phyloP scores from a whole-genome alignment of 2,797 vertebrate species.

The Protosalanx chinensis region DNA sequence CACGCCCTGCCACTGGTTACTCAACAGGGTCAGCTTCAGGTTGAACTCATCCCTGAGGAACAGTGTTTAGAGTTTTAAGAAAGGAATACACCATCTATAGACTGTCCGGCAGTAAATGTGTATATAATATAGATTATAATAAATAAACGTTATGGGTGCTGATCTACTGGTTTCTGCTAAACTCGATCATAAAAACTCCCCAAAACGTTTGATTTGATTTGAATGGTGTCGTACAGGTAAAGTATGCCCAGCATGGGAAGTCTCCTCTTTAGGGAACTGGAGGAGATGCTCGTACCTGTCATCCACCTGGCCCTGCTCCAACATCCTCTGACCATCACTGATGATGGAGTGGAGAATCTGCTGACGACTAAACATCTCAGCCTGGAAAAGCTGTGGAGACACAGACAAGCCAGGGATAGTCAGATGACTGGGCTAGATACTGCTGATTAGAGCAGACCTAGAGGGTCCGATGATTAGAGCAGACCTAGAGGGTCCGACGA shows the following conservation, averaged over 20 bases:
- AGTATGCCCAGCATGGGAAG: background rate
- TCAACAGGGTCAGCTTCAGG: conserved; percentile 87
- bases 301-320: conserved; percentile 96
- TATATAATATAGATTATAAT: no score
- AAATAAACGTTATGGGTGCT: background rate
- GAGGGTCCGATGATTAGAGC: no score
- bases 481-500: no score
- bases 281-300: conserved; percentile 81
- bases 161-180: background rate
- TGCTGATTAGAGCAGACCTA: no score
- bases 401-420: background rate
- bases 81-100: background rate
- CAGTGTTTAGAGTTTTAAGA: background rate
- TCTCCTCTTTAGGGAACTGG: background rate
- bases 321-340: conserved; percentile 87
- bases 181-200: no score
- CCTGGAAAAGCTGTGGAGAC: conserved; percentile 86
- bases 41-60: conserved; percentile 87
- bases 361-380: conserved; percentile 98
- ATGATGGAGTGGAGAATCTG: conserved; percentile 97
- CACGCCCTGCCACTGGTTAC: conserved; percentile 96
- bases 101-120: background rate
- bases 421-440: no score
- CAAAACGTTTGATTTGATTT: background rate
- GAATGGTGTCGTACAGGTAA: background rate